Base-by-base conservation (phyloP, 2,888 invertebrate species). In the Hipparchia sbordonii region DNA sequence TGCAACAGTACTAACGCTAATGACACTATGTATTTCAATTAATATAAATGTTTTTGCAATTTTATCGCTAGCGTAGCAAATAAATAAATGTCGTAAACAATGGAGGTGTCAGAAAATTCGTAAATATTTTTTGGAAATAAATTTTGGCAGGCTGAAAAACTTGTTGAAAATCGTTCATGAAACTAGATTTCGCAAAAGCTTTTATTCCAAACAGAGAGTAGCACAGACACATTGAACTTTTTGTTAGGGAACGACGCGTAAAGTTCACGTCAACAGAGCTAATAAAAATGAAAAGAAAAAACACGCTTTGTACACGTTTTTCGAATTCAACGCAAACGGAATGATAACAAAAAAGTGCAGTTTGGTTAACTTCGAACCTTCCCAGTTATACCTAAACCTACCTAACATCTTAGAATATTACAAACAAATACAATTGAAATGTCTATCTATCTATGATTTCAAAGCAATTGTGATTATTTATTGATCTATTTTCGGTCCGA, bases 161-260 rank as follows among this genome's bases (percentile, higher is more conserved):
- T 39, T 39, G 67, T 54, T n/a, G 56, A 57, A 67, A 67, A 57
- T 57, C 46, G 46, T 59, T 59, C 59, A 59, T 59, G 13, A 59
- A 57, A 67, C 59, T 57, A 59, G 56, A 57, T 46, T 67, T 67
- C 57, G 59, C 57, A 67, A 59, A 67, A 67, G 46, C 65, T 23
- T 67, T 67, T 67, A 67, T 67, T 45, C 46, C 46, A 23, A 59
- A 59, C 59, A 57, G 57, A 57, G 57, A 56, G 67, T 67, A 12
- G 52, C 33, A 10, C 33, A 65, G 51, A 46, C 57, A 59, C 23
- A 10, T 57, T 46, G 67, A 67, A 46, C 48, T 67, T 67, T 67
- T 63, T n/a, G 39, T 46, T 67, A 13, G 59, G 48, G 46, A 57
- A 23, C 67, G 57, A 57, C 67, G 59, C 67, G 54, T 56, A 45